phyloP scores from a whole-genome alignment of 2,797 vertebrate genomes.

The Gobionotothen gibberifrons region DNA sequence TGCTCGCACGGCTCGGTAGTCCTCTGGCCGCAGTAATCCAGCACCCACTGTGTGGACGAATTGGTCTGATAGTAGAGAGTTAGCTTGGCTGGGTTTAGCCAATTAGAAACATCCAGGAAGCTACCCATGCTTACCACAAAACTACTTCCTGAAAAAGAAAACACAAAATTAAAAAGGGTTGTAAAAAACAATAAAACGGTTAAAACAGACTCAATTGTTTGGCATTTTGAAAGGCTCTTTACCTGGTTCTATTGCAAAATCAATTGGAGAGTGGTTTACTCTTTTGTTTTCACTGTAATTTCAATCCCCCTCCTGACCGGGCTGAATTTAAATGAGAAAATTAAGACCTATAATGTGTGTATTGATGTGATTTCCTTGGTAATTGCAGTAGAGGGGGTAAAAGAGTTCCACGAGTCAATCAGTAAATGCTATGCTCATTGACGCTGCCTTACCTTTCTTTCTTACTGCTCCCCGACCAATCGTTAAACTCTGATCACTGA shows the following conservation, averaged over 20 bases:
- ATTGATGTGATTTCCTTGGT: conserved; percentile 73
- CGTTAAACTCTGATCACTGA: conserved; percentile 79
- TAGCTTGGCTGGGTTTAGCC: conserved; percentile 97
- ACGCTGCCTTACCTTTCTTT: conserved; percentile 71
- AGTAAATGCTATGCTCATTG: conserved; percentile 67
- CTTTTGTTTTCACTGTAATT: conserved; percentile 68
- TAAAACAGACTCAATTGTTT: conserved; percentile 2
- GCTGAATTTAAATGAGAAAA: conserved; percentile 76
- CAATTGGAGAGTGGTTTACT: conserved; percentile 55
- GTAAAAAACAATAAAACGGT: not conserved
- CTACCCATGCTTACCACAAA: conserved; percentile 97
- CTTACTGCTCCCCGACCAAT: conserved; percentile 74
- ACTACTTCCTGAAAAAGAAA: conserved; percentile 90
- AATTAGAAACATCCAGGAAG: conserved; percentile 96
- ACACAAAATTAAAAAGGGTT: not conserved
- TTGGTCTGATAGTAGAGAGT: conserved; percentile 97
- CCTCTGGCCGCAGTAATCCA: conserved; percentile 95
- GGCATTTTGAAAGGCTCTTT: conserved; percentile 18
- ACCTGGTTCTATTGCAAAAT: conserved; percentile 36
- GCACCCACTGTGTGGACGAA: conserved; percentile 93
- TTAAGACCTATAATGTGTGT: conserved; percentile 74
- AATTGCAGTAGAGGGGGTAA: conserved; percentile 74
- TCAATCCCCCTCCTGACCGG: conserved; percentile 56
- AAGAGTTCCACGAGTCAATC: conserved; percentile 72
- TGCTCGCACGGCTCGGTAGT: conserved; percentile 96